These are phyloP conservation scores for Notechis scutatus DNA, from an alignment of 2,113 vertebrate species.

Conservation along the genomic window DNA sequence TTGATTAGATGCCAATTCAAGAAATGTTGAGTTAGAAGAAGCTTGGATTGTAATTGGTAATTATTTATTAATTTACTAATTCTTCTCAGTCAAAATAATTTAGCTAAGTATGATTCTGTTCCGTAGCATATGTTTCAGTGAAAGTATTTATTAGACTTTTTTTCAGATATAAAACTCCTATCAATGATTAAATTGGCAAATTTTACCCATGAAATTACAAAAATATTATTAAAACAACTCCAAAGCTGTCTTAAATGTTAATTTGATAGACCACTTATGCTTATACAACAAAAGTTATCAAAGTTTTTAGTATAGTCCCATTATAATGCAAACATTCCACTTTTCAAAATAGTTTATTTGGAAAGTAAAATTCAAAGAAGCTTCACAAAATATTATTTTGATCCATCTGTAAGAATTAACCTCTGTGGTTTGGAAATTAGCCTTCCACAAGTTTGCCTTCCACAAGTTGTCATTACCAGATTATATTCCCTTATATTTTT, in stretches of 20 bases:
- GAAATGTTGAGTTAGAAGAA: neutral
- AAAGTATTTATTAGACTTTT: neutral
- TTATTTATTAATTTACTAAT: neutral
- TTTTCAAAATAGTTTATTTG: neutral
- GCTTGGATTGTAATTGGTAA: neutral
- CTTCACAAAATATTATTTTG: neutral
- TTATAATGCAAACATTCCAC: neutral
- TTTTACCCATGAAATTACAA: neutral
- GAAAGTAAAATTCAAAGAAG: neutral
- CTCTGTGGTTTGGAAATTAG: neutral
- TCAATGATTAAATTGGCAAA: neutral
- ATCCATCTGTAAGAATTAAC: neutral
- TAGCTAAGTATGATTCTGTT: neutral
- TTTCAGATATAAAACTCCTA: neutral
- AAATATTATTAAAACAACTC: neutral
- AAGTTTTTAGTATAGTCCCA: neutral
- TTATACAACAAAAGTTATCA: neutral
- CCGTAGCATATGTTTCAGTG: neutral
- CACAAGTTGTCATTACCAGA: neutral
- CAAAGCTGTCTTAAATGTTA: neutral
- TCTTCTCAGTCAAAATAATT: neutral
- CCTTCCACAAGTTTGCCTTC: neutral
- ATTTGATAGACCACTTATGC: neutral
- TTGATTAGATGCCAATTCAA: neutral
- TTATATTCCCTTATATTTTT: neutral